A percentile compares a stretch with the other conserved stretches of the same genome.
phyloP scores from a whole-genome alignment of 64 coral and sea anemone genomes.

The Actinia tenebrosa region DNA sequence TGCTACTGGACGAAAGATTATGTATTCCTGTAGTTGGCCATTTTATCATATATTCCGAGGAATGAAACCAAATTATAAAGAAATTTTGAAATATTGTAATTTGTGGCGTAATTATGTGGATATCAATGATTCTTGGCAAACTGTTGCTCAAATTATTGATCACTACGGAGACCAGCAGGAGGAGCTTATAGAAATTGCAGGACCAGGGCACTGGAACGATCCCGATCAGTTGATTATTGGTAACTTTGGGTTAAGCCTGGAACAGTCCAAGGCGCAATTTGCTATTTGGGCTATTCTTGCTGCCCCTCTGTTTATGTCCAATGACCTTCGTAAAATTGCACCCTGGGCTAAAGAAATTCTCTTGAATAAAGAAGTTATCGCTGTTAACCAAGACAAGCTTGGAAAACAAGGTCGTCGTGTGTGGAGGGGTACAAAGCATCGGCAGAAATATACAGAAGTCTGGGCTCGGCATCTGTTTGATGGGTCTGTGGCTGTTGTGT shows the following conservation, averaged over 20 bases:
- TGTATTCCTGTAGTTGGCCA: constrained; percentile 97
- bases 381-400: constrained; percentile 70
- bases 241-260: constrained; percentile 79
- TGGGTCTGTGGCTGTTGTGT: constrained; percentile 69
- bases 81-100: constrained; percentile 55
- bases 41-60: constrained; percentile 65
- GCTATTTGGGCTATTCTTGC: constrained; percentile 83
- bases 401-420: constrained; percentile 70
- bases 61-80: constrained; percentile 49
- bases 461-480: constrained; percentile 69
- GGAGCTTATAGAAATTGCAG: constrained; percentile 55
- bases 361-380: constrained; percentile 76
- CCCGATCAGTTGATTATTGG: constrained; percentile 85
- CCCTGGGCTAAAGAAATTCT: constrained; percentile 88
- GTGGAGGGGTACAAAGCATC: neutral
- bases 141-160: constrained; percentile 58
- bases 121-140: constrained; percentile 71
- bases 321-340: constrained; percentile 84
- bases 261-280: constrained; percentile 80
- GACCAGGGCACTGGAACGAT: constrained; percentile 91
- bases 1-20: constrained; percentile 74
- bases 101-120: constrained; percentile 63
- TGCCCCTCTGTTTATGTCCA: constrained; percentile 86
- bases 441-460: constrained; percentile 39
- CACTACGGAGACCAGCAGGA: constrained; percentile 77